Conservation (phyloP, 2,113 vertebrate genomes). For the Heteronetta atricapilla region DNA sequence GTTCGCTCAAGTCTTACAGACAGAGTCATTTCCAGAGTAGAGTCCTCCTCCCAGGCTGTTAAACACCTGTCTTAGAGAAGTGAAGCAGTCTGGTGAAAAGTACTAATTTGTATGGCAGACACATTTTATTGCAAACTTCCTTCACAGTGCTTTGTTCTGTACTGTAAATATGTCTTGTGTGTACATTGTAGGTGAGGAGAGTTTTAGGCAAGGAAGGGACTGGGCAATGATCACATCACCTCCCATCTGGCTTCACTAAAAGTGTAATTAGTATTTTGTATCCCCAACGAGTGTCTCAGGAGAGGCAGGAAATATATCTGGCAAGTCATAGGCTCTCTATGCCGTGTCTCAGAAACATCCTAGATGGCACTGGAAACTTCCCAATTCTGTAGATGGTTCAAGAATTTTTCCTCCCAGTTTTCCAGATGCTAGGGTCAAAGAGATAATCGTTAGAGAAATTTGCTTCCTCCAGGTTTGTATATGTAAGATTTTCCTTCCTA, state of each 20-base stretch:
- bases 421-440: neutral
- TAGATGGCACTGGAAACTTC: neutral
- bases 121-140: neutral
- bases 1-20: neutral
- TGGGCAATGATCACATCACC: neutral
- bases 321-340: neutral
- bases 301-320: neutral
- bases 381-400: neutral
- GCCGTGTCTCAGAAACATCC: neutral
- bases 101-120: neutral
- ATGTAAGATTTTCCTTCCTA: neutral
- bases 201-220: neutral
- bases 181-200: neutral
- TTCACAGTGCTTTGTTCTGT: rapidly evolving
- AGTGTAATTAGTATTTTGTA: neutral
- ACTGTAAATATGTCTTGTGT: neutral
- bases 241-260: neutral
- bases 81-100: neutral
- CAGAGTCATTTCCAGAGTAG: neutral
- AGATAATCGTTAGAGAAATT: neutral
- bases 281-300: neutral
- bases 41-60: neutral
- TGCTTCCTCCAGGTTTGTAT: neutral
- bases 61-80: neutral
- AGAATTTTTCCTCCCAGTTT: neutral